Base-by-base conservation (phyloP, 1,140 invertebrate genomes). In the Macrobrachium rosenbergii region DNA sequence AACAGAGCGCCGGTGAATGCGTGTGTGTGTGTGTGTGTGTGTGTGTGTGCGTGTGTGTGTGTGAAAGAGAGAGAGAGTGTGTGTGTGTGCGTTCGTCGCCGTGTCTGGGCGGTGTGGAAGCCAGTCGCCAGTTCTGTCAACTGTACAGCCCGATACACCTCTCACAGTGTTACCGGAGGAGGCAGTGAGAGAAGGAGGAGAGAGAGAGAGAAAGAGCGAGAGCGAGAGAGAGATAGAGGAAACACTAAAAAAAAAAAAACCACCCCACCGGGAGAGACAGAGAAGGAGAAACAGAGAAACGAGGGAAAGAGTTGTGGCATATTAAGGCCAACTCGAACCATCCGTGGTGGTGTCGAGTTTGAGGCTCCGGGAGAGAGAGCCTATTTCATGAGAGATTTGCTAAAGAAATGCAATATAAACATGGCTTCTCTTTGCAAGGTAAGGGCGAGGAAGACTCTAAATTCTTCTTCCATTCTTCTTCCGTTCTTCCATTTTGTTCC, bases 341-440 rank as follows among this genome's bases (percentile, higher is more conserved):
- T n/a, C n/a, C 21, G 23, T 16, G 72, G 72, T 43, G 45, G 72
- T 75, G 45, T 17, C 72, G 16, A 16, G 69, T 12, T 23, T n/a
- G 69, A n/a, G n/a, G 14, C 37, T 37, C 14, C 69, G 37, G 69
- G 28, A 37, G 28, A 37, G 28, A 37, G 21, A n/a, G 37, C 37
- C 37, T 73, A n/a, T 73, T 73, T 73, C 69, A 73, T 73, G 69
- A 73, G 69, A 16, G 69, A 73, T 37, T 37, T 8, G 69, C 69
- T 23, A 73, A 73, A 73, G 69, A 73, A 73, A 73, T 73, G 69
- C 69, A 73, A 73, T 73, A 73, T 73, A 73, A 73, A 73, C 69
- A 73, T 73, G 69, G 69, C 69, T 73, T 73, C 69, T 37, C 69
- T 23, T n/a, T 73, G 69, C 69, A 73, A 73, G 69, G 69, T 73